phyloP scores from a whole-genome alignment of 2,113 vertebrate species.

The Engystomops pustulosus region DNA sequence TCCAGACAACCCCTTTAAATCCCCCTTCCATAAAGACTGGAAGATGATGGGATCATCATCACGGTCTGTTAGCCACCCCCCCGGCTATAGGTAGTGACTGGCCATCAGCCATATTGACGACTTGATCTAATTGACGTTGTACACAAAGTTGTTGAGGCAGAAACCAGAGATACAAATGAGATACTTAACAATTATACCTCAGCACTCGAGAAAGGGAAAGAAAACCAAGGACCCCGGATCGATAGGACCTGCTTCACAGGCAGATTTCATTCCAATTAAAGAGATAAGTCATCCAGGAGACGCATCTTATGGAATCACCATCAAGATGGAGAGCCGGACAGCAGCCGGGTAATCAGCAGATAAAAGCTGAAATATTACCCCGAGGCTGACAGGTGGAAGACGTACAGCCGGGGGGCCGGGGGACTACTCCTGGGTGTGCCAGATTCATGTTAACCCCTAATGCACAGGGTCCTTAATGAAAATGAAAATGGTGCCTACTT shows the following conservation, averaged over 20 bases:
- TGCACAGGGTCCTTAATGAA: neutral
- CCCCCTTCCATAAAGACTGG: neutral
- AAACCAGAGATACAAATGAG: constrained; percentile 29
- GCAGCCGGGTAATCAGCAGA: neutral
- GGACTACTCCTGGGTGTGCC: too few relatives aligned
- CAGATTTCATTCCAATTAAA: constrained; percentile 43
- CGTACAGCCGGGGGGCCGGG: neutral
- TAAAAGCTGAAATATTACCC: constrained; percentile 16
- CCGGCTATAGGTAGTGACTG: neutral
- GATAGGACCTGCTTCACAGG: constrained; percentile 14
- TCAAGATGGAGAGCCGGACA: neutral
- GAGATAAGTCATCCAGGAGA: constrained; percentile 33
- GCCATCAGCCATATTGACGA: constrained; percentile 8
- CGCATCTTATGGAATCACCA: neutral
- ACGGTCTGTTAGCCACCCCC: neutral
- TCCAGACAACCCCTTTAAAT: too few relatives aligned
- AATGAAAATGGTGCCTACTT: too few relatives aligned
- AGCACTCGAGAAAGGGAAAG: neutral
- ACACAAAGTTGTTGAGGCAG: constrained; percentile 21
- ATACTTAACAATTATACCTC: constrained; percentile 20
- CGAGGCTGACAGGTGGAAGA: neutral
- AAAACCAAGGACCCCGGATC: neutral
- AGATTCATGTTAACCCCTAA: neutral
- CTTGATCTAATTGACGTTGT: constrained; percentile 33
- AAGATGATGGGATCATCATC: neutral